phyloP scores from a whole-genome alignment of 2,113 vertebrate genomes.

The Gyps fulvus region DNA sequence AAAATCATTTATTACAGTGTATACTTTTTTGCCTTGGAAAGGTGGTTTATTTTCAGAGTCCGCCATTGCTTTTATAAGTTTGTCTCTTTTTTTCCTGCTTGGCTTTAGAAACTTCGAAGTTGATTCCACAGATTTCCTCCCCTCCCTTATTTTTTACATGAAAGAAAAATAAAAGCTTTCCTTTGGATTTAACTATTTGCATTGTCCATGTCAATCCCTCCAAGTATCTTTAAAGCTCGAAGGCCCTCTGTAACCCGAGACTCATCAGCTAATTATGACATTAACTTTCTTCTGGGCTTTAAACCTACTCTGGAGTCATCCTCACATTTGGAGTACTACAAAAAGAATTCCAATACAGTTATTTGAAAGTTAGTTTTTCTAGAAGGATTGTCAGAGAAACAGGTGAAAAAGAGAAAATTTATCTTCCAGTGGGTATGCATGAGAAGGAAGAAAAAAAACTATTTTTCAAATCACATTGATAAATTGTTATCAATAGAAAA shows the following conservation, averaged over 20 bases:
- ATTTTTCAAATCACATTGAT: not conserved
- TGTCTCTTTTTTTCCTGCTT: not conserved
- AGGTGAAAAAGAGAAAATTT: not conserved
- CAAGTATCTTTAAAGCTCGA: slow-evolving; percentile 71
- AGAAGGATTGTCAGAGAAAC: not conserved
- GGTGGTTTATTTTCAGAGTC: not conserved
- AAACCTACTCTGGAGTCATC: not conserved
- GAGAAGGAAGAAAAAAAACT: not conserved
- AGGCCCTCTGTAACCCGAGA: slow-evolving; percentile 74
- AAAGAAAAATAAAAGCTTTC: slow-evolving; percentile 67
- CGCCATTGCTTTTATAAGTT: not conserved
- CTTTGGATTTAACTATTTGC: slow-evolving; percentile 62
- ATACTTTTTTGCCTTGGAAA: not conserved
- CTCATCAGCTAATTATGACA: slow-evolving; percentile 71
- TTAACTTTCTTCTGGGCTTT: slow-evolving; percentile 41
- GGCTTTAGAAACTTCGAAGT: not conserved
- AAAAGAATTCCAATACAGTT: not conserved
- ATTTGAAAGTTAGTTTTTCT: not conserved
- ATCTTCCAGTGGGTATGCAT: not conserved
- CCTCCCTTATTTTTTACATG: slow-evolving; percentile 32
- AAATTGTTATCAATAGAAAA: not conserved
- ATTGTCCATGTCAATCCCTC: slow-evolving; percentile 44
- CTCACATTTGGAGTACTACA: not conserved
- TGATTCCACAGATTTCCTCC: not conserved
- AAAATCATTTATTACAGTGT: slow-evolving; percentile 1